Percentiles rank a stretch among this genome's conserved stretches.
Evolutionary conservation across 2,888 invertebrate genomes (phyloP).

Genomic region (Sepiola atlantica): DNA sequence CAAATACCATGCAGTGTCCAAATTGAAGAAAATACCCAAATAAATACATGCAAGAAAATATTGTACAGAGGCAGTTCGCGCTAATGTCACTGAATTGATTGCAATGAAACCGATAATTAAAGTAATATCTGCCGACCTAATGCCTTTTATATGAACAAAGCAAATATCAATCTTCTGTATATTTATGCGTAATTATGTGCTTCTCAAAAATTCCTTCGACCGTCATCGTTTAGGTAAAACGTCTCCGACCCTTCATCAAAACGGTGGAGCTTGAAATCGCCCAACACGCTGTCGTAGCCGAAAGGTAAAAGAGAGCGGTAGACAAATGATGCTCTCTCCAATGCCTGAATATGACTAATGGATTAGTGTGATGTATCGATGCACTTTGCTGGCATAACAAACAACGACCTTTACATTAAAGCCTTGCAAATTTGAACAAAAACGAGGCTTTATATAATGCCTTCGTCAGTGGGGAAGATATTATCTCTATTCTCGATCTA

Average conservation of each 20-base stretch:
- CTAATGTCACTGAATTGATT: background rate
- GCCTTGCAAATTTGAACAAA: background rate
- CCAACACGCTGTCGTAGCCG: background rate
- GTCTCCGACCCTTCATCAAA: background rate
- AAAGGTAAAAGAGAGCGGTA: background rate
- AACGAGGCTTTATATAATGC: background rate
- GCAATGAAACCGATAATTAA: background rate
- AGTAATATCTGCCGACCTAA: background rate
- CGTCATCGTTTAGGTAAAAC: background rate
- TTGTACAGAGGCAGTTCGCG: background rate
- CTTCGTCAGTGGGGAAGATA: background rate
- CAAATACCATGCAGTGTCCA: no score
- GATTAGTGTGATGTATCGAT: background rate
- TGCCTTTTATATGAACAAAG: background rate
- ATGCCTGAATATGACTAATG: constrained; percentile 32
- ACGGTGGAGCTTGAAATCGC: background rate
- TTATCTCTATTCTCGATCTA: background rate
- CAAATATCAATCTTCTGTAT: background rate
- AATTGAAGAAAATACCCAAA: no score
- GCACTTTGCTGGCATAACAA: background rate
- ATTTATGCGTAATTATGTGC: background rate
- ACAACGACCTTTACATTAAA: background rate
- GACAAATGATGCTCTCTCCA: background rate
- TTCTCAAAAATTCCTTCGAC: background rate
- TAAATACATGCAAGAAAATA: no score